Evolutionary conservation across 2,888 invertebrate species (phyloP), one percentile per base, ranked within the genome.

Genomic region (Alloscopus bannaensis): DNA sequence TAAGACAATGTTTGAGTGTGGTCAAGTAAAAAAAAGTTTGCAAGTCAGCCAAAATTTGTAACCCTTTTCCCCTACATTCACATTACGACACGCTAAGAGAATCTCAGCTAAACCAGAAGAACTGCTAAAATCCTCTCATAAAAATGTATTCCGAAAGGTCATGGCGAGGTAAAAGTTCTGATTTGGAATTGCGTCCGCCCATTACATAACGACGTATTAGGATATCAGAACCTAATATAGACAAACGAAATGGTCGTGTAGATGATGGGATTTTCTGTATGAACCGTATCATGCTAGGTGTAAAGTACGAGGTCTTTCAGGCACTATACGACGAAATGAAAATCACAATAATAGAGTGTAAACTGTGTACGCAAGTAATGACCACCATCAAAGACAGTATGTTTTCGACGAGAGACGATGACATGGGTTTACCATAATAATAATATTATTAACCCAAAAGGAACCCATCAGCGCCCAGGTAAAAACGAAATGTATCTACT

Each of bases 221-320:
- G 85, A 64, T 79, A 80, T 81, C 76, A 80, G 77, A 80, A 79
- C 84, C 85, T 83, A 83, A 85, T 85, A 84, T 85, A 85, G 84
- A 81, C 80, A 81, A 64, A 66, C 55, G 79, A 83, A 79, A 83
- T 80, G 78, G 80, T 80, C 73, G 73, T 80, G 77, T 70, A 64
- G 65, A 75, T 68, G 76, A 76, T 76, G 62, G 62, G 76, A 75
- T 75, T 75, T 66, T 59, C 36, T 52, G 52, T 29, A 45, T 31
- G 52, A 4, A 40, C n/a, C n/a, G n/a, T n/a, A n/a, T n/a, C 29
- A 60, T 70, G 22, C 42, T 70, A 31, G 22, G 31, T 66, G 62
- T 24, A 26, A 55, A 31, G 20, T 59, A 59, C 55, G 47, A 57
- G 16, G 20, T 52, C 62, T 65, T 42, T 55, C 42, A 65, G 55